Evolutionary conservation across 2,888 invertebrate species (phyloP).

Genomic region (Baccha elongata): DNA sequence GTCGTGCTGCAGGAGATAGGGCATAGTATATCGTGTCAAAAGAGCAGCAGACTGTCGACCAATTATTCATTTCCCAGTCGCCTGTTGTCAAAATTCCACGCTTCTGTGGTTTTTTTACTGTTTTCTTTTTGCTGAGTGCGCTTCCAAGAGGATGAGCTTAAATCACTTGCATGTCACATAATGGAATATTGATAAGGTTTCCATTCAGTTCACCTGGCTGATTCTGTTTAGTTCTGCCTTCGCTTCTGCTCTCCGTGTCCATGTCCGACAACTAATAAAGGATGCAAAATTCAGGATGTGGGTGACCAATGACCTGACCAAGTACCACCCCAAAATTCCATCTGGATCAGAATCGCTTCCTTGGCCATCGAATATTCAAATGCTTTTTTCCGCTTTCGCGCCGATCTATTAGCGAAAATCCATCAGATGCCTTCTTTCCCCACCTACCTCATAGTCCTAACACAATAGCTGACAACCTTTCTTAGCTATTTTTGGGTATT

Average conservation of each 20-base stretch:
- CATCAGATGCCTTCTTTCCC: conserved; percentile 35
- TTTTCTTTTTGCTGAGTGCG: conserved; percentile 38
- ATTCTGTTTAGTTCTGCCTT: conserved; percentile 1
- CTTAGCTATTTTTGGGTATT: conserved; percentile 52
- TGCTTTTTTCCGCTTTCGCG: conserved; percentile 64
- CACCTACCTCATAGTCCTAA: no score
- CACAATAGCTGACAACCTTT: conserved; percentile 57
- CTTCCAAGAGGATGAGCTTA: conserved; percentile 29
- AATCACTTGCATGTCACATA: conserved; percentile 59
- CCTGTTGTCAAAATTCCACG: conserved; percentile 57
- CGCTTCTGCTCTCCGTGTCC: no score
- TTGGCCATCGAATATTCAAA: conserved; percentile 62
- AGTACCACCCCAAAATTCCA: conserved; percentile 38
- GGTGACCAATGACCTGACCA: conserved; percentile 38
- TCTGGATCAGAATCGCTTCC: conserved; percentile 57
- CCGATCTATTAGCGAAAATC: conserved; percentile 63
- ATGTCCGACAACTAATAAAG: conserved; percentile 29
- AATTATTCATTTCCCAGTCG: conserved; percentile 60
- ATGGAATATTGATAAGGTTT: conserved; percentile 63
- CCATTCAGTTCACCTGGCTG: conserved; percentile 29
- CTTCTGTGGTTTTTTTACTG: conserved; percentile 21
- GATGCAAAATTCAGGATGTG: conserved; percentile 60
- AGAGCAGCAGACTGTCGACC: conserved; percentile 41
- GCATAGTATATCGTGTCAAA: conserved; percentile 40
- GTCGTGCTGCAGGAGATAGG: not conserved